A percentile compares a stretch with the other conserved stretches of the same genome.
phyloP scores from a whole-genome alignment of 2,113 vertebrate species.

The Tetrax tetrax region DNA sequence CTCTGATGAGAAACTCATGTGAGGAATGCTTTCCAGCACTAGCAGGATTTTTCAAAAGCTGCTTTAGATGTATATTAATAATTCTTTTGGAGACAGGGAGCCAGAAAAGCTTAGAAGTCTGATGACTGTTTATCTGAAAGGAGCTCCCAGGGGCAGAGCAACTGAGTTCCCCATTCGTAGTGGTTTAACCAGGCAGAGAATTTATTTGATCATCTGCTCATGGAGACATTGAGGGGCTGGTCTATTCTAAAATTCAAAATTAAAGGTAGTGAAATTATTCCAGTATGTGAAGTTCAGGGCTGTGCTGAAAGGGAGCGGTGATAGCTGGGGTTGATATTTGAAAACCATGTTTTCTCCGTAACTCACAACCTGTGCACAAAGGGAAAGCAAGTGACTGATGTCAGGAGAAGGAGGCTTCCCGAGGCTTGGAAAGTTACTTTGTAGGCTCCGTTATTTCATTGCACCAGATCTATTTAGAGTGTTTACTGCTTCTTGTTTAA shows the following conservation, averaged over 20 bases:
- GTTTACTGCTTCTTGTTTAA: not conserved
- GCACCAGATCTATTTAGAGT: not conserved
- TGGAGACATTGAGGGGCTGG: not conserved
- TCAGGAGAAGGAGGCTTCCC: not conserved
- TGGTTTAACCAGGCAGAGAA: slow-evolving; percentile 22
- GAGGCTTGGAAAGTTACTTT: not conserved
- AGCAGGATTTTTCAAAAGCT: not conserved
- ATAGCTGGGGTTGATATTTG: not conserved
- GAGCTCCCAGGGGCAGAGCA: not conserved
- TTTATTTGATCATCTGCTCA: not conserved
- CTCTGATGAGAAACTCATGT: not conserved
- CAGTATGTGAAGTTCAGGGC: not conserved
- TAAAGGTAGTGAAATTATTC: not conserved
- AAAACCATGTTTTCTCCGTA: fast-evolving
- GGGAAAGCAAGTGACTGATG: not conserved
- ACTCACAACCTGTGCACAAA: not conserved
- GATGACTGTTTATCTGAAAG: slow-evolving; percentile 50
- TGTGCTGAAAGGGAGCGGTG: not conserved
- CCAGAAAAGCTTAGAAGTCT: slow-evolving; percentile 51
- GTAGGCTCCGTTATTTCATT: not conserved
- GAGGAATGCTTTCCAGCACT: not conserved
- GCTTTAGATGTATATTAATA: slow-evolving; percentile 58
- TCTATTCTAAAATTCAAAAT: not conserved
- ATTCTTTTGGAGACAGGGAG: slow-evolving; percentile 41
- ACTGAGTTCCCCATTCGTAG: not conserved